These are phyloP conservation scores for Anadara kagoshimensis DNA, from an alignment of 1,140 invertebrate species.

Conservation along the genomic window DNA sequence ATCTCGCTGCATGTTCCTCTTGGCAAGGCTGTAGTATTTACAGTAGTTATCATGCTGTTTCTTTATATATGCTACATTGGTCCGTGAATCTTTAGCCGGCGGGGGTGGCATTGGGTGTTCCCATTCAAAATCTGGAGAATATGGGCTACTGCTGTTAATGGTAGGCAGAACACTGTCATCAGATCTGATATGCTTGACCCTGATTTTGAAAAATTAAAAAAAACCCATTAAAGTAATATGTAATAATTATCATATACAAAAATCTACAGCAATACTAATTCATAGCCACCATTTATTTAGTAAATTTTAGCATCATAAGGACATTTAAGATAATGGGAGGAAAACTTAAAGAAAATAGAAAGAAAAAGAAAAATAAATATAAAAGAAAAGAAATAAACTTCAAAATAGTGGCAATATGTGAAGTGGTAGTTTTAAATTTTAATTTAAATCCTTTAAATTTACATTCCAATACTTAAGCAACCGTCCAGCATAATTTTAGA, in stretches of 20 bases:
- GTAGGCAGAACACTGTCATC: not conserved
- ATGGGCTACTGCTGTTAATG: slow-evolving; percentile 5
- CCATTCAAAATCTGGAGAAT: slow-evolving; percentile 43
- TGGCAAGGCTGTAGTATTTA: slow-evolving; percentile 37
- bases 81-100: slow-evolving; percentile 24
- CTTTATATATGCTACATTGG: slow-evolving; percentile 17
- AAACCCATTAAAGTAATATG: not conserved
- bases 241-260: not conserved
- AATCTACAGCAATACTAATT: no score
- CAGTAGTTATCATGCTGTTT: slow-evolving; percentile 39
- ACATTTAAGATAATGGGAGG: no score
- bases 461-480: no score
- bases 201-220: not conserved
- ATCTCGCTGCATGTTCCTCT: slow-evolving; percentile 45
- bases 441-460: no score
- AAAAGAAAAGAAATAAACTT: no score
- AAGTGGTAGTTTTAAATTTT: no score
- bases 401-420: no score
- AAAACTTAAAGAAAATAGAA: no score
- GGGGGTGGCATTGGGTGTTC: slow-evolving; percentile 40
- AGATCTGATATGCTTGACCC: not conserved
- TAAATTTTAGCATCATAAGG: no score
- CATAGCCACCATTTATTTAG: no score
- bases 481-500: no score
- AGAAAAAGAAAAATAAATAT: no score